Conservation (phyloP, 2,888 invertebrate species). For the Baccha elongata region DNA sequence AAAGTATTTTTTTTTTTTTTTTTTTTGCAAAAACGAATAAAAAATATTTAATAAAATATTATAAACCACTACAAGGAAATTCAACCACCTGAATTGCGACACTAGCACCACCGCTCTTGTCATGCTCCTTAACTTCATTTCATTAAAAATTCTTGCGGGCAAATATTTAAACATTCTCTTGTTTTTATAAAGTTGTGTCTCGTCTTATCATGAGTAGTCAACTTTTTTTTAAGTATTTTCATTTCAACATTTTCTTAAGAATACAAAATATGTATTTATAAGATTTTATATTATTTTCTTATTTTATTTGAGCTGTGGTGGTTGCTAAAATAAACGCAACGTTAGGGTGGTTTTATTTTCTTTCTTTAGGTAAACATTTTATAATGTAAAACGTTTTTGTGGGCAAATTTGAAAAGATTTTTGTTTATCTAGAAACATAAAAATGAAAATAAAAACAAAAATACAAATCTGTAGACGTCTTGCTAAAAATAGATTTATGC, state of each 20-base stretch:
- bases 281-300: not conserved
- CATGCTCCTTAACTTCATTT: not conserved
- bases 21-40: not conserved
- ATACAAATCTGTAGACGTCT: not conserved
- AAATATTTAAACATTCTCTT: no score
- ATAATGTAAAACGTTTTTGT: not conserved
- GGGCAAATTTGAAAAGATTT: not conserved
- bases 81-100: not conserved
- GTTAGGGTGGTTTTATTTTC: constrained; percentile 12
- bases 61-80: not conserved
- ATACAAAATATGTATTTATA: not conserved
- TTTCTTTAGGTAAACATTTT: not conserved
- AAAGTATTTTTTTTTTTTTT: not conserved
- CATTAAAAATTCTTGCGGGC: constrained; percentile 23
- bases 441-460: not conserved
- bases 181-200: constrained; percentile 11
- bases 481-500: not conserved
- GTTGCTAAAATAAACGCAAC: constrained; percentile 1
- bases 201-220: not conserved
- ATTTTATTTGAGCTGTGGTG: not conserved
- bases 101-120: not conserved
- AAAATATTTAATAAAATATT: not conserved
- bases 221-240: not conserved
- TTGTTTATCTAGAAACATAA: constrained; percentile 2
- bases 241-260: not conserved